phyloP scores from a whole-genome alignment of 2,113 vertebrate species.

The Platichthys flesus region DNA sequence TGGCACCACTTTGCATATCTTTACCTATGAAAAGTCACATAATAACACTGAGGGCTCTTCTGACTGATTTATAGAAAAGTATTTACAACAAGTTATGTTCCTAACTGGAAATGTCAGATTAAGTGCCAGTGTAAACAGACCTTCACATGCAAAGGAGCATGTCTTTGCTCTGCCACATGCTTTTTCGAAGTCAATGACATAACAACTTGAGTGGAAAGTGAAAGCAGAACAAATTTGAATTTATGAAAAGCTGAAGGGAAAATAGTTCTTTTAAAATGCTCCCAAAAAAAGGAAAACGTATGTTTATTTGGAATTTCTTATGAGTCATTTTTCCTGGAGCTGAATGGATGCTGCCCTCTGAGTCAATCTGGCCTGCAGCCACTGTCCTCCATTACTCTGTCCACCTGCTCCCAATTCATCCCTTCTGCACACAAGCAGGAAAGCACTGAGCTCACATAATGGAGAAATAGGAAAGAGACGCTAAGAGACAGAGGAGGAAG shows the following conservation, averaged over 20 bases:
- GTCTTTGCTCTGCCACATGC: background rate
- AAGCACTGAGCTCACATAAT: slow-evolving; percentile 12
- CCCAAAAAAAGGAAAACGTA: no score
- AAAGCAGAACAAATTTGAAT: background rate
- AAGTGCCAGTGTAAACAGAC: background rate
- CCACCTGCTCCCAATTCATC: background rate
- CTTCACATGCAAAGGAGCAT: background rate
- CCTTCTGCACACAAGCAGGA: slow-evolving; percentile 28
- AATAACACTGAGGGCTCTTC: background rate
- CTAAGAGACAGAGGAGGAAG: slow-evolving; percentile 8
- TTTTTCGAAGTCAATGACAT: background rate
- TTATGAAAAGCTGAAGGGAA: background rate
- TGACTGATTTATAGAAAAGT: background rate
- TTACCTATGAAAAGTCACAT: background rate
- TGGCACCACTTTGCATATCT: no score
- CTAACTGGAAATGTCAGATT: background rate
- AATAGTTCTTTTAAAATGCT: no score
- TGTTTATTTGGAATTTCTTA: background rate
- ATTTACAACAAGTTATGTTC: background rate
- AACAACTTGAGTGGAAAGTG: background rate
- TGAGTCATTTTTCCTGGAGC: slow-evolving; percentile 6
- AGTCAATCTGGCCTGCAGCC: slow-evolving; percentile 10
- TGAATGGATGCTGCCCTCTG: background rate
- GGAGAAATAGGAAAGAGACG: slow-evolving; percentile 1
- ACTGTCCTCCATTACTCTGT: slow-evolving; percentile 18